Evolutionary conservation across 2,888 invertebrate genomes (phyloP).

Genomic region (Criorhina ranunculi): DNA sequence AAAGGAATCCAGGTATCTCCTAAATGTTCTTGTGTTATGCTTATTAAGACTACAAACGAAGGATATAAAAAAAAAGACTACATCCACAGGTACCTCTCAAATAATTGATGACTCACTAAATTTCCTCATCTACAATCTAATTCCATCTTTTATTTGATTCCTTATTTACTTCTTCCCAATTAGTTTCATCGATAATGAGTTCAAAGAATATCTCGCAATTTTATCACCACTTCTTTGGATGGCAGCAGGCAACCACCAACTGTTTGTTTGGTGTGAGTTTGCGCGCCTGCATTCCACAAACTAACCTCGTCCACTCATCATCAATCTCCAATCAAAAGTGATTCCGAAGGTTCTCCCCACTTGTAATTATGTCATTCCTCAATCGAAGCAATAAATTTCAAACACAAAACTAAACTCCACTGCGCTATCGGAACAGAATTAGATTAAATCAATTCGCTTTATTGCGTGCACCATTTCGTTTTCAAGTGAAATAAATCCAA

Average conservation of each 20-base stretch:
- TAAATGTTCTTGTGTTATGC: too few relatives aligned
- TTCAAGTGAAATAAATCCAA: slow-evolving; percentile 25
- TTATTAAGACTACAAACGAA: too few relatives aligned
- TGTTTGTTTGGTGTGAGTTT: neutral
- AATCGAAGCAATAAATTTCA: slow-evolving; percentile 54
- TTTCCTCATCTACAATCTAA: slow-evolving; percentile 1
- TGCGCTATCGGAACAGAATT: slow-evolving; percentile 26
- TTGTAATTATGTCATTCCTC: slow-evolving; percentile 61
- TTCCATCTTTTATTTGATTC: slow-evolving; percentile 21
- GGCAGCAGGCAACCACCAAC: slow-evolving; percentile 19
- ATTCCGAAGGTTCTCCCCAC: slow-evolving; percentile 6
- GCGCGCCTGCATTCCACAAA: neutral
- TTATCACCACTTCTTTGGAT: slow-evolving; percentile 24
- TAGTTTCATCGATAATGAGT: neutral
- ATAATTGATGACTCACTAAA: neutral
- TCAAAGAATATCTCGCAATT: slow-evolving; percentile 16
- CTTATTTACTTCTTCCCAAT: neutral
- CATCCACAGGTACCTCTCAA: neutral
- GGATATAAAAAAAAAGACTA: too few relatives aligned
- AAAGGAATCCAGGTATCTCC: too few relatives aligned
- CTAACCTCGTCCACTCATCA: slow-evolving; percentile 2
- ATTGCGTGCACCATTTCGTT: slow-evolving; percentile 45
- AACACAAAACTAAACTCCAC: slow-evolving; percentile 34
- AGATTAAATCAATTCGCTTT: slow-evolving; percentile 52
- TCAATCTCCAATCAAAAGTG: slow-evolving; percentile 22